phyloP scores from a whole-genome alignment of 2,113 vertebrate species.

The Micromys minutus region DNA sequence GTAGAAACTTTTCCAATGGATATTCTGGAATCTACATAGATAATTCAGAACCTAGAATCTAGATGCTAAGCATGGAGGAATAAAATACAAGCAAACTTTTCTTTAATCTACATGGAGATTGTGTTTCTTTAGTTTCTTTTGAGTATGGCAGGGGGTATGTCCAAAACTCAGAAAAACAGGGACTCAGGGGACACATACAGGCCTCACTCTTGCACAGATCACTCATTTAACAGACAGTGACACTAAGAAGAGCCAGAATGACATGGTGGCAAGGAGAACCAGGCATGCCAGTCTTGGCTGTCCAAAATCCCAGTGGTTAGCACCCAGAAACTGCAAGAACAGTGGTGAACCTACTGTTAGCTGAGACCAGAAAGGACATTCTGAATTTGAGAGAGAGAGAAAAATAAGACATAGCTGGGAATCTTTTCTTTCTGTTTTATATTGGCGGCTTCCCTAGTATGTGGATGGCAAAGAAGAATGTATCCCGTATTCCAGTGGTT shows the following conservation, averaged over 20 bases:
- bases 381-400: not conserved
- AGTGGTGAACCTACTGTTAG: not conserved
- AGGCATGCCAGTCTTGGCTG: not conserved
- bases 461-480: not conserved
- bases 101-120: not conserved
- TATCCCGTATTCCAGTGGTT: not conserved
- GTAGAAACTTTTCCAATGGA: not conserved
- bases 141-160: no score
- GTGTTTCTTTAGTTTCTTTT: not conserved
- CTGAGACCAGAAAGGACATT: not conserved
- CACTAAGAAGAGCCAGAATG: not conserved
- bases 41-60: not conserved
- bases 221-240: not conserved
- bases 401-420: not conserved
- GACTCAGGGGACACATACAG: not conserved
- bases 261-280: not conserved
- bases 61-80: not conserved
- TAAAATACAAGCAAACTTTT: not conserved
- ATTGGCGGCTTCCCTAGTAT: not conserved
- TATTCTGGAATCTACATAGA: not conserved
- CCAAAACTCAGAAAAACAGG: not conserved
- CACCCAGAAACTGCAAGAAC: not conserved
- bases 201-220: not conserved
- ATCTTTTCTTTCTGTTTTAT: not conserved
- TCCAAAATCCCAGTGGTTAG: not conserved